Evolutionary conservation across 2,797 vertebrate genomes (phyloP).

Genomic region (Staurois parvus): DNA sequence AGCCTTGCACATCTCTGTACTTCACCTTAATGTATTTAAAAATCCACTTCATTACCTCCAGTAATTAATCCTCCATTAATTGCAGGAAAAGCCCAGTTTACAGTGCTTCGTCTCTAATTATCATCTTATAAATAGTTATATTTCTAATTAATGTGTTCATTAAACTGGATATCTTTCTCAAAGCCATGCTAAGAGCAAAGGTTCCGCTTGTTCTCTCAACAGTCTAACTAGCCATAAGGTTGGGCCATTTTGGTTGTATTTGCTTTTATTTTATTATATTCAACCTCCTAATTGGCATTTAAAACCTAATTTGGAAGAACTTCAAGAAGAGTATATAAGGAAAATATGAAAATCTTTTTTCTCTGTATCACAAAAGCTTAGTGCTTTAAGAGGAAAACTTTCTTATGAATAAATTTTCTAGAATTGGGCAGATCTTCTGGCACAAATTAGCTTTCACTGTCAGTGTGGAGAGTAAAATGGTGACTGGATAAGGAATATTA

Average conservation of each 20-base stretch:
- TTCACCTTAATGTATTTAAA: conserved; percentile 99
- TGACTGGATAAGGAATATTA: conserved; percentile 8
- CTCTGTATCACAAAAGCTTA: conserved; percentile 77
- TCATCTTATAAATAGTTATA: conserved; percentile 99
- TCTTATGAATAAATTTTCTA: conserved; percentile 62
- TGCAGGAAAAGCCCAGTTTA: conserved; percentile 99
- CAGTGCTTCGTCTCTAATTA: conserved; percentile 99
- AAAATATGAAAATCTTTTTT: conserved; percentile 78
- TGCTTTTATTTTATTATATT: conserved; percentile 99
- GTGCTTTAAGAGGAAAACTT: conserved; percentile 77
- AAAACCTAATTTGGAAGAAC: conserved; percentile 99
- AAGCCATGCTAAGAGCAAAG: conserved; percentile 98
- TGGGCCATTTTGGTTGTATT: conserved; percentile 96
- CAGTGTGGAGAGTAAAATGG: conserved; percentile 19
- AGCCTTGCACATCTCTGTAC: conserved; percentile 97
- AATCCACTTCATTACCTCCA: conserved; percentile 99
- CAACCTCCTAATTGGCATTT: conserved; percentile 99
- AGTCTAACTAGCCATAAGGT: conserved; percentile 99
- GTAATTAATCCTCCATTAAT: conserved; percentile 99
- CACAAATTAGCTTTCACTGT: conserved; percentile 49
- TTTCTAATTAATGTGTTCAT: conserved; percentile 99
- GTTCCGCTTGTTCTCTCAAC: conserved; percentile 94
- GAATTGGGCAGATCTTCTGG: conserved; percentile 34
- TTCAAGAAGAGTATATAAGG: conserved; percentile 93
- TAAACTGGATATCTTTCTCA: conserved; percentile 99